phyloP scores from a whole-genome alignment of 2,797 vertebrate species.

The Emydoidea blandingii region DNA sequence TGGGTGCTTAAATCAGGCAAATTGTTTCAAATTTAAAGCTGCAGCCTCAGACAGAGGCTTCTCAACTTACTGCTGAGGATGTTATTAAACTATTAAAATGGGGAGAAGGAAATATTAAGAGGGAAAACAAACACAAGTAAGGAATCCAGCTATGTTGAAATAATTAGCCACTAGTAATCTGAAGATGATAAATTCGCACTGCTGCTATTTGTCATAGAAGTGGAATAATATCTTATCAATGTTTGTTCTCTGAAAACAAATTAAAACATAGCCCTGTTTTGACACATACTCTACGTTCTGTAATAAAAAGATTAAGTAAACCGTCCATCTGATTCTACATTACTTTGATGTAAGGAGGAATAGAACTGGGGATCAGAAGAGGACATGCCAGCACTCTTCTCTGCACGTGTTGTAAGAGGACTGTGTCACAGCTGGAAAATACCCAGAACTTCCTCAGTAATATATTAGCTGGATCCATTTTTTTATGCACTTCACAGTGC shows the following conservation, averaged over 20 bases:
- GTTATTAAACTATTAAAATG: not conserved
- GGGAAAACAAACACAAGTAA: not conserved
- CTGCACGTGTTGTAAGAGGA: not conserved
- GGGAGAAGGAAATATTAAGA: not conserved
- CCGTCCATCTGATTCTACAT: not conserved
- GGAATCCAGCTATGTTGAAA: not conserved
- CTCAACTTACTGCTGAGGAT: not conserved
- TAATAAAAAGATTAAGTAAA: not conserved
- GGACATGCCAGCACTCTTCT: not conserved
- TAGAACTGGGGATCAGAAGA: conserved; percentile 6
- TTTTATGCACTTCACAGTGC: not conserved
- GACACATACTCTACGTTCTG: not conserved
- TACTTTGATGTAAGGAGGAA: not conserved
- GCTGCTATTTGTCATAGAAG: not conserved
- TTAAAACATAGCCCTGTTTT: not conserved
- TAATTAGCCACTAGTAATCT: not conserved
- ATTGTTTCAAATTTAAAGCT: not conserved
- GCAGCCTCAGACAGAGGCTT: not conserved
- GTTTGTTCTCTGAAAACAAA: not conserved
- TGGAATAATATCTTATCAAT: not conserved
- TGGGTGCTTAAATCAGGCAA: not conserved
- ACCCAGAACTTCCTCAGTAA: not conserved
- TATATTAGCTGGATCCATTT: not conserved
- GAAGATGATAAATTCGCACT: not conserved
- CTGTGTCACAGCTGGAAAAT: not conserved